phyloP scores from a whole-genome alignment of 64 coral and sea anemone genomes.

The Astreopora myriophthalma region DNA sequence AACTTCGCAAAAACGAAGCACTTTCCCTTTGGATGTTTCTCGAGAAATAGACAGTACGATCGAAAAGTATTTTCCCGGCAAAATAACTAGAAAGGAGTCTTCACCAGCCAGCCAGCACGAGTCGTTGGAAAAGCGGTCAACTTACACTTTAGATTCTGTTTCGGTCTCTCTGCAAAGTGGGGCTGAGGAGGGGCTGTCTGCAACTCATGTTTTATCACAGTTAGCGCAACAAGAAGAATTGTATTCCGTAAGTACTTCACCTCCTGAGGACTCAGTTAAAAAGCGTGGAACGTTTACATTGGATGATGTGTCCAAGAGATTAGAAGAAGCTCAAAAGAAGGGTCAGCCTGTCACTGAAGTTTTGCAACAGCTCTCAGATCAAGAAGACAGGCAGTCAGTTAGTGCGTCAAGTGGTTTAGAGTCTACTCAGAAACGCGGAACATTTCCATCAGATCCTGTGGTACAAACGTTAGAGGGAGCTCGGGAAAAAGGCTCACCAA shows the following conservation, averaged over 20 bases:
- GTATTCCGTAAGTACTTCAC: not conserved
- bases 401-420: not conserved
- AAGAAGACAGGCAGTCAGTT: not conserved
- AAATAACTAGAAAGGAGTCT: not conserved
- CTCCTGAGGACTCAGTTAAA: no score
- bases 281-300: constrained; percentile 54
- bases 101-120: not conserved
- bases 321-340: constrained; percentile 19
- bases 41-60: constrained; percentile 3
- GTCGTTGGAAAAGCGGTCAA: not conserved
- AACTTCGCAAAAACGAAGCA: not conserved
- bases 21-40: constrained; percentile 18
- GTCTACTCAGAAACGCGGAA: constrained; percentile 5
- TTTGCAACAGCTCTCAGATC: not conserved
- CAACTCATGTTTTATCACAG: not conserved
- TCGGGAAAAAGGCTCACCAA: constrained; percentile 18
- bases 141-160: constrained; percentile 13
- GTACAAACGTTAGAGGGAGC: constrained; percentile 30
- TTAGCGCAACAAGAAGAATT: not conserved
- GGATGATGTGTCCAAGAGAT: constrained; percentile 33
- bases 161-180: not conserved
- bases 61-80: not conserved
- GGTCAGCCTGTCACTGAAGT: not conserved
- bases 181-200: not conserved
- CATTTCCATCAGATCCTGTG: constrained; percentile 40